Evolutionary conservation across 1,140 invertebrate genomes (phyloP), one percentile per base, ranked within the genome.

Genomic region (Hylyphantes graminicola): DNA sequence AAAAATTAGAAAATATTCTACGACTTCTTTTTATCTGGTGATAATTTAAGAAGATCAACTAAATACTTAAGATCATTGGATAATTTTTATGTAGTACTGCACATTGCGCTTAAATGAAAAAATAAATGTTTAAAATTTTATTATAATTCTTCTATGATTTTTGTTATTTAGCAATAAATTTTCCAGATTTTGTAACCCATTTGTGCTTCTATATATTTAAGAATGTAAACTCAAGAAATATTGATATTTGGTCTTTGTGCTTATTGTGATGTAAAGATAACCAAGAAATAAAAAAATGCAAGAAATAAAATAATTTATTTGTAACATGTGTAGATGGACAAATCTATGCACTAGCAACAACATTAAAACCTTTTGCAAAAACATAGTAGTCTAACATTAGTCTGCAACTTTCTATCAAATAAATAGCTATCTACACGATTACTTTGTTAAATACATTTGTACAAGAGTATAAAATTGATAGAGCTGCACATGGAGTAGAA

Each of bases 241-340:
- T 11, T 48, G 48, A 65, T 17, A 21, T 65, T 65, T 7, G 7
- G 17, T 48, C 11, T 4, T n/a, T 35, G 54, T 72, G 12, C 19
- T 15, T 74, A 19, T 57, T 7, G 48, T 53, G n/a, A 63, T 17
- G 63, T 9, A 76, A 2, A 76, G 12, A 63, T n/a, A 53, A 70
- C 7, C 17, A 19, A 19, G 19, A 68, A 35, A n/a, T n/a, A n/a
- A 9, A 17, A 70, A 17, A 17, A 67, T n/a, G 35, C 19, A 67
- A 55, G 21, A 50, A 70, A 15, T 64, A 78, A 78, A 78, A 78
- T 78, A 78, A 67, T 78, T 78, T 78, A 67, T 78, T 78, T 70
- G 68, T 17, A 70, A 70, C 68, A 70, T n/a, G 48, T 17, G 50
- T 70, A 70, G 19, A 70, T 17, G 15, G 50, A 70, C 54, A 70